phyloP scores from a whole-genome alignment of 2,797 vertebrate genomes.

The Phylloscopus collybita region DNA sequence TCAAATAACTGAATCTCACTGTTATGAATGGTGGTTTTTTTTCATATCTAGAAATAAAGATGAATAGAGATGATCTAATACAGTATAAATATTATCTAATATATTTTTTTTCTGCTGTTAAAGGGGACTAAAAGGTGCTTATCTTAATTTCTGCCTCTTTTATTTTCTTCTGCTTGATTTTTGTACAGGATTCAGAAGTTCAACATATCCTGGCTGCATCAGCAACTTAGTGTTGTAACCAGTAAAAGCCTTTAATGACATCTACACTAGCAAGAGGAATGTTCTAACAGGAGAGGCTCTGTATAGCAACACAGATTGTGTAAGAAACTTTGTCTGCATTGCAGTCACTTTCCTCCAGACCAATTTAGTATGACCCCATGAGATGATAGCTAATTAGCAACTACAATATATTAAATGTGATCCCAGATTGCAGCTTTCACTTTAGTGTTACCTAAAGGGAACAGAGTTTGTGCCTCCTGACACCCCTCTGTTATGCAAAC shows the following conservation, averaged over 20 bases:
- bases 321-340: background rate
- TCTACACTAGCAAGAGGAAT: background rate
- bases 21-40: background rate
- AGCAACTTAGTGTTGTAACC: background rate
- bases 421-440: background rate
- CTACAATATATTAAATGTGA: background rate
- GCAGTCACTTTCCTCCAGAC: background rate
- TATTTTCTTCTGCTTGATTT: background rate
- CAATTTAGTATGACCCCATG: background rate
- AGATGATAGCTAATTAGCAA: background rate
- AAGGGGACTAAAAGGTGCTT: background rate
- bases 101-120: background rate
- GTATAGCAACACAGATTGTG: background rate
- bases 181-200: background rate
- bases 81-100: background rate
- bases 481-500: background rate
- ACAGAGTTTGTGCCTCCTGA: background rate
- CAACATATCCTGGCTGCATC: background rate
- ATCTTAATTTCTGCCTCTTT: background rate
- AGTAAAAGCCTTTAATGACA: background rate
- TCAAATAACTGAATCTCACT: background rate
- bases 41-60: background rate
- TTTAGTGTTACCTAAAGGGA: background rate
- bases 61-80: background rate
- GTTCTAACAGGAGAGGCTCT: background rate